These are phyloP conservation scores for Phyllopteryx taeniolatus DNA, from an alignment of 2,113 vertebrate species.

Conservation along the genomic window DNA sequence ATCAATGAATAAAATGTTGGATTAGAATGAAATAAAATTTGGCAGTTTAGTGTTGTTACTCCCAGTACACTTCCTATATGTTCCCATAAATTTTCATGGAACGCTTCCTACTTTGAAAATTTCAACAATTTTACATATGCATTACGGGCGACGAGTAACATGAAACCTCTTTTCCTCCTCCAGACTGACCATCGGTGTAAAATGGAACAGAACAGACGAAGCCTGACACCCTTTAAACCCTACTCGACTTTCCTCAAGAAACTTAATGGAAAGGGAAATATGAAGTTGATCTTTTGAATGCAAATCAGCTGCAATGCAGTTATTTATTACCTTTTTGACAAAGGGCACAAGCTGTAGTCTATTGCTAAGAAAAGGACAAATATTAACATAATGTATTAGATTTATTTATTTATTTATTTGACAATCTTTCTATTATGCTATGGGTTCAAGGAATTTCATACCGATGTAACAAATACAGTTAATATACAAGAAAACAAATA, in stretches of 20 bases:
- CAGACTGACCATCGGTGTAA: fast-evolving
- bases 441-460: not conserved
- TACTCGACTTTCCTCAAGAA: fast-evolving
- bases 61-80: not conserved
- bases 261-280: not conserved
- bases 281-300: not conserved
- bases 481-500: not conserved
- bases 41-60: not conserved
- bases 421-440: not conserved
- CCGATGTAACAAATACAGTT: not conserved
- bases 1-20: not conserved
- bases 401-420: slow-evolving; percentile 35
- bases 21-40: not conserved
- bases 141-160: not conserved
- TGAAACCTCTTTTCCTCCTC: slow-evolving; percentile 9
- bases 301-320: not conserved
- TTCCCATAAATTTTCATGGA: not conserved
- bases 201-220: fast-evolving
- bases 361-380: not conserved
- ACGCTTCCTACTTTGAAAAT: not conserved
- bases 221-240: fast-evolving
- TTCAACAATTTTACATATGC: not conserved
- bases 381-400: not conserved
- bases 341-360: no score
- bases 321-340: not conserved